Evolutionary conservation across 1,140 invertebrate species (phyloP), one percentile per base, ranked within the genome.

Genomic region (Zaprionus nigranus): DNA sequence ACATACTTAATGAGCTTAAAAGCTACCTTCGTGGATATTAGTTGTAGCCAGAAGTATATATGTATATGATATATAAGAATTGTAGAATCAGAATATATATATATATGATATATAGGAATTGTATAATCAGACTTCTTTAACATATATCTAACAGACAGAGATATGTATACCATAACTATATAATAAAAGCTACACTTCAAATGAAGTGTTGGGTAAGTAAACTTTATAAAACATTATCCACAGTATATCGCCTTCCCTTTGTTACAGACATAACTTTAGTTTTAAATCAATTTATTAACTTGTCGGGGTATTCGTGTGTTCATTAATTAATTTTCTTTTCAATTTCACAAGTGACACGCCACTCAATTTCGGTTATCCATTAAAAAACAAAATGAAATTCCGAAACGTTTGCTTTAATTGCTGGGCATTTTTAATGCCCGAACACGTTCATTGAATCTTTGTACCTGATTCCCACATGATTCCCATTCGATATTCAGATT

Each of bases 391-490:
- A 86, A 63, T 61, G 20, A 40, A 79, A 61, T 80, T 46, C 46
- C 54, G 24, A 38, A 24, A 34, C 65, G 30, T 59, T 64, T 69
- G 75, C 79, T 82, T 87, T 71, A 75, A 80, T 80, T 80, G 24
- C 46, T 43, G 24, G 11, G 46, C 60, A 64, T 70, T 76, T 65
- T 76, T 65, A 74, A 78, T 78, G 46, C 53, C 58, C 68, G 67
- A 67, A 67, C 78, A 84, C 36, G 62, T 28, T 51, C 49, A 43
- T 58, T 46, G 24, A 65, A 60, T 60, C 38, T 36, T 28, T 34
- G 40, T 15, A 28, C 53, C 53, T 11, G 49, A 7, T 22, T 15
- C 22, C 46, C 46, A 20, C 20, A 4, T 24, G 46, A 51, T 56
- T 3, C 40, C 40, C 40, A 7, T 17, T 38, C 28, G 49, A 3